A percentile compares a stretch with the other conserved stretches of the same genome.
These are phyloP conservation scores for Allophyes oxyacanthae DNA, from an alignment of 2,888 invertebrate genomes.

Conservation along the genomic window DNA sequence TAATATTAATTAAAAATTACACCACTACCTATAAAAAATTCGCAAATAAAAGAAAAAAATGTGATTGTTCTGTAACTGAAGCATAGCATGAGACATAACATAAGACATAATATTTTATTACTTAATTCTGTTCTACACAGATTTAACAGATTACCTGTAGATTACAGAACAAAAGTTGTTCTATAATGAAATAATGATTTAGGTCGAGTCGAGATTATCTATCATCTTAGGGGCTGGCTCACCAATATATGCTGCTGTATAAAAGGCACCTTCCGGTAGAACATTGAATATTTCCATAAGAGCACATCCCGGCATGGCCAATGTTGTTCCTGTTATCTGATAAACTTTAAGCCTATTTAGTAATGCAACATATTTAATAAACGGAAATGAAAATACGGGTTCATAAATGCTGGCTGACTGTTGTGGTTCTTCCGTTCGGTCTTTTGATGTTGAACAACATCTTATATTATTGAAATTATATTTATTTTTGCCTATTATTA, in stretches of 20 bases:
- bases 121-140: too few species aligned
- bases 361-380: slow-evolving; percentile 81
- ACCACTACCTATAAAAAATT: too few species aligned
- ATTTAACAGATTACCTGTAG: too few species aligned
- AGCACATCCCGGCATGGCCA: slow-evolving; percentile 78
- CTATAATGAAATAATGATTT: too few species aligned
- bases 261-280: slow-evolving; percentile 67
- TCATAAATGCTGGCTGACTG: slow-evolving; percentile 64
- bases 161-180: too few species aligned
- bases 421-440: slow-evolving; percentile 21
- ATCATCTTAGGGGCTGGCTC: slow-evolving; percentile 33
- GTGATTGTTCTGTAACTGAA: too few species aligned
- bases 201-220: too few species aligned
- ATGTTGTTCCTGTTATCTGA: slow-evolving; percentile 78
- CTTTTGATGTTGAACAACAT: slow-evolving; percentile 30
- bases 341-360: slow-evolving; percentile 88
- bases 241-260: slow-evolving; percentile 78
- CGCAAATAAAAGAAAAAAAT: too few species aligned
- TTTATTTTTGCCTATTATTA: slow-evolving; percentile 18
- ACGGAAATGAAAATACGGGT: slow-evolving; percentile 79
- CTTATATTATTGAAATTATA: slow-evolving; percentile 11
- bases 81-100: too few species aligned
- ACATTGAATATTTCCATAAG: slow-evolving; percentile 76
- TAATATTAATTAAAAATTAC: too few species aligned
- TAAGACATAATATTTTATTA: too few species aligned